Conservation (phyloP, 2,888 invertebrate genomes). For the Tillus elongatus region DNA sequence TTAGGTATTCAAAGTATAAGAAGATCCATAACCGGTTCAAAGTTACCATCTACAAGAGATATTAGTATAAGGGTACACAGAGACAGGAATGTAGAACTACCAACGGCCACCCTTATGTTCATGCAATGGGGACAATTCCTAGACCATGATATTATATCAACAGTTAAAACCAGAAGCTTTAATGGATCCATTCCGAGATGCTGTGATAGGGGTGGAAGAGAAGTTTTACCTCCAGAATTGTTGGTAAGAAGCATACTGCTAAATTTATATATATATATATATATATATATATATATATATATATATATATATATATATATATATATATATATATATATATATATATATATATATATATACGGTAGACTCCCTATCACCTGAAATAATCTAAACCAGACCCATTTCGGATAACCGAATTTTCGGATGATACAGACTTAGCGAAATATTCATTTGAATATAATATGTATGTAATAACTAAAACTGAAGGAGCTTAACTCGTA, state of each 20-base stretch:
- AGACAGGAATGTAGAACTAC: conserved; percentile 54
- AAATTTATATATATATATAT: too few species aligned
- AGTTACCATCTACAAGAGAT: conserved; percentile 65
- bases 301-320: too few species aligned
- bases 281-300: too few species aligned
- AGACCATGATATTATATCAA: conserved; percentile 79
- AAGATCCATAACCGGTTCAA: conserved; percentile 49
- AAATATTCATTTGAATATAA: too few species aligned
- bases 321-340: too few species aligned
- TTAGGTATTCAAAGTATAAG: conserved; percentile 47
- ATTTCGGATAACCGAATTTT: too few species aligned
- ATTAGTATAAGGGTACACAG: conserved; percentile 63
- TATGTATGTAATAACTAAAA: too few species aligned
- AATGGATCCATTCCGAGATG: conserved; percentile 73
- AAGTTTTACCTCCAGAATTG: conserved; percentile 52
- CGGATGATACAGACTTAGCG: too few species aligned
- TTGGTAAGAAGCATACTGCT: conserved; percentile 53
- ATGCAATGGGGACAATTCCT: conserved; percentile 91
- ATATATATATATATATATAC: too few species aligned
- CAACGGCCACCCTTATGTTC: conserved; percentile 64
- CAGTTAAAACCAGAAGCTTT: conserved; percentile 66
- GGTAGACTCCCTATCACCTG: too few species aligned
- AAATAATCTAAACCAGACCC: too few species aligned
- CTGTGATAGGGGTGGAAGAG: conserved; percentile 54
- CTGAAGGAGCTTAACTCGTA: too few species aligned